Evolutionary conservation across 2,888 invertebrate genomes (phyloP).

Genomic region (Pterobdella sp.): DNA sequence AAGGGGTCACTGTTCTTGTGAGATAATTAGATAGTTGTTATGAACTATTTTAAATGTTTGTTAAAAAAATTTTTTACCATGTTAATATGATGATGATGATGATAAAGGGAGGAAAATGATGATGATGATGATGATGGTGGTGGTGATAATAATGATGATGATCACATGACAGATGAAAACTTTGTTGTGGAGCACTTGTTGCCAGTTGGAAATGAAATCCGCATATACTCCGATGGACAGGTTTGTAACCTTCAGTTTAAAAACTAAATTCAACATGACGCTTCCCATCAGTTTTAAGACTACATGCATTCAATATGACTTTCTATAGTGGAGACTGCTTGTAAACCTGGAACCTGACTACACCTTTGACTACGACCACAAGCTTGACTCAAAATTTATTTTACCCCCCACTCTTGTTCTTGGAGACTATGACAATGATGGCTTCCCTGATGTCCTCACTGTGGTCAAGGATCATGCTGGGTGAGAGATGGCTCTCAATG

Average conservation of each 20-base stretch:
- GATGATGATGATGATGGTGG: no score
- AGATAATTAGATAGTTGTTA: no score
- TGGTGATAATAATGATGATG: no score
- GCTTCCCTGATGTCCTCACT: conserved; percentile 81
- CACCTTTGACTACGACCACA: not conserved
- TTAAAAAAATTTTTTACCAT: no score
- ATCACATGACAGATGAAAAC: not conserved
- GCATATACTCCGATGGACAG: not conserved
- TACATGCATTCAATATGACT: no score
- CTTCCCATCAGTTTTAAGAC: no score
- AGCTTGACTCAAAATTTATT: conserved; percentile 23
- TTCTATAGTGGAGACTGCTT: conserved; percentile 27
- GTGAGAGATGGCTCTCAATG: not conserved
- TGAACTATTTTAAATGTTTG: no score
- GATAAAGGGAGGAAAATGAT: no score
- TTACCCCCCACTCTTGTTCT: conserved; percentile 63
- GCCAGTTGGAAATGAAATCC: conserved; percentile 5
- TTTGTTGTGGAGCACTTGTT: not conserved
- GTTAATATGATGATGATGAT: no score
- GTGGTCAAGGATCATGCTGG: conserved; percentile 51
- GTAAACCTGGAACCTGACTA: not conserved
- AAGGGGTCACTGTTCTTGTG: no score
- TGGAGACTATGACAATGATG: conserved; percentile 92
- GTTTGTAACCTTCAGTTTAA: not conserved
- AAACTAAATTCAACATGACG: no score